Evolutionary conservation across 2,113 vertebrate species (phyloP), one percentile per base, ranked within the genome.

Genomic region (Indicator maculatus): DNA sequence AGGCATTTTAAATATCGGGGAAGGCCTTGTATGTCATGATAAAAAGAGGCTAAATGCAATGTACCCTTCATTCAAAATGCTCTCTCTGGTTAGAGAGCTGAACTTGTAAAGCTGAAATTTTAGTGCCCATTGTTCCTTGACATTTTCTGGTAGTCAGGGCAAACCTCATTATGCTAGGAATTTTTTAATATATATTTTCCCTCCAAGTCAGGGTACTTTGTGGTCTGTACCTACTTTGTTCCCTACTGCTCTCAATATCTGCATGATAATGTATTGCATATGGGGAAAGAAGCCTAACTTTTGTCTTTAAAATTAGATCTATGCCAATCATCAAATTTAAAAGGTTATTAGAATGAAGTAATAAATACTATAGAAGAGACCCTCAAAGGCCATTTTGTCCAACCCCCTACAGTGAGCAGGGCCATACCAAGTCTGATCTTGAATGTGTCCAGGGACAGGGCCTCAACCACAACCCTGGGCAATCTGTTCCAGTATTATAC

Each of bases 251-350:
- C 28, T 82, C 93, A 81, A 92, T 63, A 65, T 79, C 56, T 89
- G 74, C 70, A 84, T 74, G 91, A 59, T 88, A 88, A 71, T 44
- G 67, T 33, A 65, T 82, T 93, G 27, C 55, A 89, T 77, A 66
- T 81, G 74, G 73, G 82, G 82, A 93, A 88, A 79, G 65, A 94
- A 90, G 72, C 23, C 96, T 84, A 94, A 96, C 79, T 96, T 97
- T 92, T 82, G 76, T 71, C 71, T 96, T 79, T 95, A 77, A 96
- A 96, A 93, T 85, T 93, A 96, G 52, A 82, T 84, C 91, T 26
- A 59, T 70, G 50, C 41, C 58, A 66, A 90, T 94, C 96, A 91
- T 50, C 75, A 95, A 86, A 58, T 86, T 96, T 90, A 82, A 95
- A 93, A 91, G 56, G 28, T 95, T 93, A 61, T 95, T 91, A 91